phyloP scores from a whole-genome alignment of 64 coral and sea anemone species.

The Porites australiensis region DNA sequence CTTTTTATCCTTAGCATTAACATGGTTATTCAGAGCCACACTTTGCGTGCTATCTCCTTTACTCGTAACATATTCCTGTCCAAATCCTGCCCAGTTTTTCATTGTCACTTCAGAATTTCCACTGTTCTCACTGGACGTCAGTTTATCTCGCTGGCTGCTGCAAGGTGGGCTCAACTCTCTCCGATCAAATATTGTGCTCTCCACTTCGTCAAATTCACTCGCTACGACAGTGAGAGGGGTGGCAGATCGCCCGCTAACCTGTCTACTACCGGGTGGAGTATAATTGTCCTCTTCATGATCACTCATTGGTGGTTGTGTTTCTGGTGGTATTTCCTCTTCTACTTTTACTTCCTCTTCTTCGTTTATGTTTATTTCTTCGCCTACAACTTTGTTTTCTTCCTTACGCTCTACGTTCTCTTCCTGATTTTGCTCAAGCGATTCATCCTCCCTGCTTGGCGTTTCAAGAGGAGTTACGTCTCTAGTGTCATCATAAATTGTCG shows the following conservation, averaged over 20 bases:
- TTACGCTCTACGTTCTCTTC: not conserved
- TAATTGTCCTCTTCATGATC: not conserved
- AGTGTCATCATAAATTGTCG: constrained; percentile 49
- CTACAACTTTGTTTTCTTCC: constrained; percentile 1
- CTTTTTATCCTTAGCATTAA: not conserved
- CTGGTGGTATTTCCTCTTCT: not conserved
- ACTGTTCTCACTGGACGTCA: not conserved
- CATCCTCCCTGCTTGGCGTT: not conserved
- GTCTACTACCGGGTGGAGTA: constrained; percentile 39
- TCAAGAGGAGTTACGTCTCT: not conserved
- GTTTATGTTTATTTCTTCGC: not conserved
- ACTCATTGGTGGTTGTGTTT: not conserved
- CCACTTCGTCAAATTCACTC: constrained; percentile 80
- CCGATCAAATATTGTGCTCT: constrained; percentile 74
- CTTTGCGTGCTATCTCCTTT: not conserved
- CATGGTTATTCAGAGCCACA: not conserved
- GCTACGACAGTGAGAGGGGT: constrained; percentile 44
- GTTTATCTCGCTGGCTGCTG: constrained; percentile 47
- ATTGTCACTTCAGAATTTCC: not conserved
- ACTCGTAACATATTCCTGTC: not conserved
- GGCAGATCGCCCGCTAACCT: constrained; percentile 79
- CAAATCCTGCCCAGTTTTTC: not conserved
- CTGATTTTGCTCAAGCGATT: not conserved
- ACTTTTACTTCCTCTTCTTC: not conserved
- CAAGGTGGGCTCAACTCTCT: constrained; percentile 16